These are phyloP conservation scores for Drosophila tani DNA, from an alignment of 1,140 invertebrate genomes.

Conservation along the genomic window DNA sequence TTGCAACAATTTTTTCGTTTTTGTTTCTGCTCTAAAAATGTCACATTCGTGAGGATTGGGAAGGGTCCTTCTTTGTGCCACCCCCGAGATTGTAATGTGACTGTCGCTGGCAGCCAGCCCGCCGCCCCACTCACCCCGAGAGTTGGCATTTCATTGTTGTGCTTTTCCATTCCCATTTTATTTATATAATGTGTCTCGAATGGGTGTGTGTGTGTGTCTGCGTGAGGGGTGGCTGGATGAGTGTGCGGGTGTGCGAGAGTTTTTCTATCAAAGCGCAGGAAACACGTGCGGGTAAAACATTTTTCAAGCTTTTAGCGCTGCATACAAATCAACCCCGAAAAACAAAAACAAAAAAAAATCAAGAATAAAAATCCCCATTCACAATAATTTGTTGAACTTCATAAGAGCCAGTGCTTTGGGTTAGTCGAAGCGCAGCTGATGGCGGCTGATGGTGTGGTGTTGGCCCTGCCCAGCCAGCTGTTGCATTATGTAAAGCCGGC, in stretches of 20 bases:
- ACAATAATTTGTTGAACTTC: slow-evolving; percentile 83
- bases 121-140: slow-evolving; percentile 5
- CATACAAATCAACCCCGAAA: slow-evolving; percentile 82
- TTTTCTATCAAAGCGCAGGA: slow-evolving; percentile 80
- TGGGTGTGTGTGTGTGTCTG: slow-evolving; percentile 37
- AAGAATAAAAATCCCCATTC: slow-evolving; percentile 47
- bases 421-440: slow-evolving; percentile 14
- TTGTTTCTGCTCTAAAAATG: slow-evolving; percentile 50
- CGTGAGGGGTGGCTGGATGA: slow-evolving; percentile 8
- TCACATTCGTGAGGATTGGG: slow-evolving; percentile 22
- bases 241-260: slow-evolving; percentile 39
- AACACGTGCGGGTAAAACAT: slow-evolving; percentile 82
- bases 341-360: slow-evolving; percentile 37
- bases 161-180: slow-evolving; percentile 74
- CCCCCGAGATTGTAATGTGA: slow-evolving; percentile 59
- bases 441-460: not conserved
- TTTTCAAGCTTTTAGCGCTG: slow-evolving; percentile 83
- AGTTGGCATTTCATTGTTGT: slow-evolving; percentile 79
- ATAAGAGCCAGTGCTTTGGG: slow-evolving; percentile 54
- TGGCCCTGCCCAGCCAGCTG: slow-evolving; percentile 60
- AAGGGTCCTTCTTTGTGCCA: not conserved
- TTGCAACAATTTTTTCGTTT: slow-evolving; percentile 56
- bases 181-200: slow-evolving; percentile 79
- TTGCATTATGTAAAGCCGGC: slow-evolving; percentile 69
- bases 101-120: slow-evolving; percentile 63